Base-by-base conservation (phyloP, 1,140 invertebrate genomes). In the Reticulitermes speratus region DNA sequence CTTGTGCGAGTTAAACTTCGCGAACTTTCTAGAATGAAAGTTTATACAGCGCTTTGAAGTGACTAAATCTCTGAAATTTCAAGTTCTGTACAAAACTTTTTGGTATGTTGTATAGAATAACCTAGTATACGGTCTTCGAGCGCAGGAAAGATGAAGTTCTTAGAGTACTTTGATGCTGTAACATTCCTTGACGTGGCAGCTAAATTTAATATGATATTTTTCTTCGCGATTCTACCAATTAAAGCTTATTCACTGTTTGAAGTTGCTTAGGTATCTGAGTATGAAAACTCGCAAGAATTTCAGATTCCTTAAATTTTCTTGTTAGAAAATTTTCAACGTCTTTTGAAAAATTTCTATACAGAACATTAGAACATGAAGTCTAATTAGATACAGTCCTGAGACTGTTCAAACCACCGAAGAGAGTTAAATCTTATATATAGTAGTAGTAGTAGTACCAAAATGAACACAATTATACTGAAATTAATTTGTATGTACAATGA, bases 21-120 rank as follows among this genome's bases (percentile, higher is more conserved):
- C 65, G 14, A 75, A 75, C 65, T 75, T 30, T 30, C 65, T 30
- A 75, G 65, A 75, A 75, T 30, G 25, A 75, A 75, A 30, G 25
- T 75, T 75, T 75, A 30, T 75, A 75, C 65, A 75, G 65, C n/a
- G 25, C n/a, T 75, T 30, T 75, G 65, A 75, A 75, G 65, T 75
- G 65, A 75, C 65, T 19, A 75, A 75, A 30, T 75, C 25, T 75
- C 65, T 75, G 25, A 75, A 30, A 75, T 75, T 75, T 75, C 65
- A 75, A 75, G 65, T 30, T 75, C n/a, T 75, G n/a, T 75, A 75
- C n/a, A 30, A 75, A 75, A 75, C 8, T 75, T 30, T 75, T 30
- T 30, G 25, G 65, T 75, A 75, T 30, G 25, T 75, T 30, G 65
- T 75, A n/a, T 75, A 30, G 65, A 75, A 75, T 11, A 11, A n/a